Conservation (phyloP, 2,797 vertebrate genomes). For the Sphenopsis melanotis region DNA sequence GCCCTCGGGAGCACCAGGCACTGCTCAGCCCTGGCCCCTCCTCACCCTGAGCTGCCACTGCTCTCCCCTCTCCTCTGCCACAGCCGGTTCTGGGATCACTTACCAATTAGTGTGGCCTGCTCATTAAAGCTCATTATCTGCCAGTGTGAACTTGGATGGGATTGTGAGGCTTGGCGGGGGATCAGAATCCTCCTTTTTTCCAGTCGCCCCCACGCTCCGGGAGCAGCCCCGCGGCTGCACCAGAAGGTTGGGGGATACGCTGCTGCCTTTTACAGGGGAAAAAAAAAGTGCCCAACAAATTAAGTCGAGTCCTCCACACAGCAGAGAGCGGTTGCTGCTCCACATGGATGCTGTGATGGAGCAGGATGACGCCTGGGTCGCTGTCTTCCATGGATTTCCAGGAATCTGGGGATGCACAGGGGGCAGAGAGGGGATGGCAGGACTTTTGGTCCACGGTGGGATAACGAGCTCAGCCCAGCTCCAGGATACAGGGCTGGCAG, state of each 20-base stretch:
- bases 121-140: slow-evolving; percentile 65
- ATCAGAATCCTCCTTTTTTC: slow-evolving; percentile 22
- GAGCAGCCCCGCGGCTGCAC: background rate
- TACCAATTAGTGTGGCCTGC: slow-evolving; percentile 59
- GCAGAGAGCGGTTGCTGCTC: background rate
- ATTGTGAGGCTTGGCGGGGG: slow-evolving; percentile 5
- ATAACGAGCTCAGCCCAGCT: background rate
- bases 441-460: background rate
- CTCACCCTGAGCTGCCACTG: background rate
- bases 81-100: slow-evolving; percentile 45
- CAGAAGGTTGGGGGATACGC: background rate
- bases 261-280: background rate
- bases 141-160: slow-evolving; percentile 47
- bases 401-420: background rate
- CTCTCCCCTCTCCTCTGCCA: slow-evolving; percentile 18
- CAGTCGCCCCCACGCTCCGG: background rate
- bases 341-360: background rate
- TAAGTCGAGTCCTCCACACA: background rate
- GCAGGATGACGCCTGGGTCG: fast-evolving
- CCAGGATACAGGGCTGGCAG: background rate
- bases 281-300: background rate
- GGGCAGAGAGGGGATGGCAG: background rate
- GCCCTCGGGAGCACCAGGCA: fast-evolving
- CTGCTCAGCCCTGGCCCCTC: background rate
- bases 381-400: background rate